These are phyloP conservation scores for Psilopogon haemacephalus DNA, from an alignment of 2,113 vertebrate species.

Conservation along the genomic window DNA sequence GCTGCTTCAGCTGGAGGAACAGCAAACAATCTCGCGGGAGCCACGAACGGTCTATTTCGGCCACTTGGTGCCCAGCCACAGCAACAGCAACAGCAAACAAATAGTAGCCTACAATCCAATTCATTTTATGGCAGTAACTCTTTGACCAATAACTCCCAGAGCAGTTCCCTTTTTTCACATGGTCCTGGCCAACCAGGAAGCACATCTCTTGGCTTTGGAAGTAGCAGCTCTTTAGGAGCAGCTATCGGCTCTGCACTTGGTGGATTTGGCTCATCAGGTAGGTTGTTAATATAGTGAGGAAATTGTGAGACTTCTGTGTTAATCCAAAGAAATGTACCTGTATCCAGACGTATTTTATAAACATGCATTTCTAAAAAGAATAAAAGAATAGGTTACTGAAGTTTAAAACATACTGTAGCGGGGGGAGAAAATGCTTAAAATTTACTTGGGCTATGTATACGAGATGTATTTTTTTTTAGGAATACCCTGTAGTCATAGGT, in stretches of 20 bases:
- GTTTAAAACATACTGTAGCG: background rate
- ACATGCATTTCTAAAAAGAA: background rate
- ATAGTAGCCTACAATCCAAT: slow-evolving; percentile 87
- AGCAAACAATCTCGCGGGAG: slow-evolving; percentile 88
- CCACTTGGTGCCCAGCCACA: slow-evolving; percentile 88
- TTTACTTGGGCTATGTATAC: background rate
- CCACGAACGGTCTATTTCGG: slow-evolving; percentile 91
- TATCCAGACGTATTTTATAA: background rate
- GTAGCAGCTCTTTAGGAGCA: slow-evolving; percentile 88
- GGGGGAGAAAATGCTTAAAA: background rate
- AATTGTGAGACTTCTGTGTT: slow-evolving; percentile 11
- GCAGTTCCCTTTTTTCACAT: slow-evolving; percentile 95
- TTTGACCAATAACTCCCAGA: slow-evolving; percentile 90
- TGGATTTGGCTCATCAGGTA: slow-evolving; percentile 94
- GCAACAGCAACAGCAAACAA: slow-evolving; percentile 85
- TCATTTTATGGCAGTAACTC: slow-evolving; percentile 93
- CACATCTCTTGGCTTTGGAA: slow-evolving; percentile 93
- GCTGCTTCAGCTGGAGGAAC: slow-evolving; percentile 91
- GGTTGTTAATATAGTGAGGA: slow-evolving; percentile 66
- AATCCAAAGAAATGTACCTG: background rate
- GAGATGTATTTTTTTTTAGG: slow-evolving; percentile 2
- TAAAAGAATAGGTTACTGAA: background rate
- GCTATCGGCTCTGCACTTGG: slow-evolving; percentile 93
- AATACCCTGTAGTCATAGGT: background rate
- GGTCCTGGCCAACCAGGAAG: slow-evolving; percentile 86